Base-by-base conservation (phyloP, 2,113 vertebrate genomes). In the Epinephelus moara region DNA sequence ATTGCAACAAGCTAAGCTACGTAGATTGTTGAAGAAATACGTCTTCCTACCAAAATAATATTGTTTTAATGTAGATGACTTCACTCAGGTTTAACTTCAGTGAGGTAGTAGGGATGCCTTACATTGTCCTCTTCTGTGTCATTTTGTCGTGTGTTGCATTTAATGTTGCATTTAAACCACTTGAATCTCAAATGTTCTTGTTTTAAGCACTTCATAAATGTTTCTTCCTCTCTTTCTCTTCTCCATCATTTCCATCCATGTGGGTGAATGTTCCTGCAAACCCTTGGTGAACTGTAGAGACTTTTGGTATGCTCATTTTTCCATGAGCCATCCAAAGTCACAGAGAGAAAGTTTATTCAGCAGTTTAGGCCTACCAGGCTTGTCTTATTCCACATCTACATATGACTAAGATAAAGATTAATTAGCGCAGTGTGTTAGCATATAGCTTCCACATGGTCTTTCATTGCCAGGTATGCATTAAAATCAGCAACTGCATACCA, bases 231-330 rank as follows among this genome's bases (percentile, higher is more conserved):
- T 94, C 90, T 95, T 87, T 94, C 90, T 94, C 95, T 95, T 95
- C 94, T 95, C 91, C 93, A 93, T 96, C 93, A 92, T 96, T 94
- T 96, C 96, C 95, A 96, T 96, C 94, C 96, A 90, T 97, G 89
- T 96, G 95, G 94, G 92, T 96, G 93, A 97, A 96, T 96, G 92
- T 95, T 96, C 94, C 96, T 97, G 95, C 92, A 96, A 97, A 96
- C 82, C 94, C 92, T 96, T 94, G 94, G 93, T 95, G 94, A 97
- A 96, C 95, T 97, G 89, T 96, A 97, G 95, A 97, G 95, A 96
- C 93, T 88, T 97, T 97, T 96, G 95, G 95, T 97, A 96, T 94
- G 95, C 94, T 96, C 86, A 94, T 96, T 95, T 94, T 93, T 96
- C 93, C 93, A 95, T 92, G 94, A 94, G 94, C 91, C 30, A 60